phyloP scores from a whole-genome alignment of 1,140 invertebrate species.

The Monomorium pharaonis region DNA sequence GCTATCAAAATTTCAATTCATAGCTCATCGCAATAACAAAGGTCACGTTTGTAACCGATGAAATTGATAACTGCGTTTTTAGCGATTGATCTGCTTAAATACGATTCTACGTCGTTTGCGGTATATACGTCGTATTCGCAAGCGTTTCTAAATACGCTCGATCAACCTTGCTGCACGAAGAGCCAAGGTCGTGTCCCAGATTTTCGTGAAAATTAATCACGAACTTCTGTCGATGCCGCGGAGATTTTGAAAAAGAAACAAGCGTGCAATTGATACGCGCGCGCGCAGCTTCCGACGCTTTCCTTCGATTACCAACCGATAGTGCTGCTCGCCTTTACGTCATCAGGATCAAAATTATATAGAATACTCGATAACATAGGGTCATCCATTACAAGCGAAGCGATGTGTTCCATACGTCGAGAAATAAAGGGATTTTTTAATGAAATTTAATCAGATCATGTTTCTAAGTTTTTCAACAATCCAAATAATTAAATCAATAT shows the following conservation, averaged over 20 bases:
- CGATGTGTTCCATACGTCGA: not conserved
- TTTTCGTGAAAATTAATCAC: constrained; percentile 56
- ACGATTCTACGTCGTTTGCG: not conserved
- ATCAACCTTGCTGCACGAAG: constrained; percentile 37
- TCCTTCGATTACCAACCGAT: not conserved
- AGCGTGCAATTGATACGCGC: constrained; percentile 11
- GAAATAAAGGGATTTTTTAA: not conserved
- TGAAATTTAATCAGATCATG: not conserved
- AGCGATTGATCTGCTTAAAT: not conserved
- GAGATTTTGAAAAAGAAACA: constrained; percentile 42
- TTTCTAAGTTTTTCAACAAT: not conserved
- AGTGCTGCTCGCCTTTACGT: not conserved
- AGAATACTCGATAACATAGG: not conserved
- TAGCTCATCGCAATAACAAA: not conserved
- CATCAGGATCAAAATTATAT: constrained; percentile 5
- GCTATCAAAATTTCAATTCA: not conserved
- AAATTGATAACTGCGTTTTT: not conserved
- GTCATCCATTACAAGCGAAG: not conserved
- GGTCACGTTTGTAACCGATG: not conserved
- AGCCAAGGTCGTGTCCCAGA: constrained; percentile 48
- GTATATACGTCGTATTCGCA: not conserved
- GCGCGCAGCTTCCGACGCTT: not conserved
- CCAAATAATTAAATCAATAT: not conserved
- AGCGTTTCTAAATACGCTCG: constrained; percentile 49
- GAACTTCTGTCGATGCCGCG: not conserved